Evolutionary conservation across 2,113 vertebrate genomes (phyloP).

Genomic region (Sterna hirundo): DNA sequence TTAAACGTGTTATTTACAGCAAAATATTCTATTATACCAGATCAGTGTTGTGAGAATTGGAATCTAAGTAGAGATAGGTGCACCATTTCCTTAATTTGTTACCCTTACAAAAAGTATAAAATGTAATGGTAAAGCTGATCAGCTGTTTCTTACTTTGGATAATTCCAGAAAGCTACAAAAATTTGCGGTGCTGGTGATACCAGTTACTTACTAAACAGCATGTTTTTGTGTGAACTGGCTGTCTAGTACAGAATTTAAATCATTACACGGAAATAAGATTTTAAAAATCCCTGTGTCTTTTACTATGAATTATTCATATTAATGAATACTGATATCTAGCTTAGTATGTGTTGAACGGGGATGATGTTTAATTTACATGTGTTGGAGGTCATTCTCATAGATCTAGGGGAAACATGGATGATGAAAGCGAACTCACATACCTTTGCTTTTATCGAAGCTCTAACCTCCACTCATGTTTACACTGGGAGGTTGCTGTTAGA

Average conservation of each 20-base stretch:
- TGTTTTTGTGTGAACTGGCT: constrained; percentile 28
- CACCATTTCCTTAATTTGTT: constrained; percentile 7
- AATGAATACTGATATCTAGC: neutral
- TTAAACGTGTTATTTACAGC: neutral
- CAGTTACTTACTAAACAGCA: neutral
- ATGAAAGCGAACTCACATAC: neutral
- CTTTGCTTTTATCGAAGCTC: neutral
- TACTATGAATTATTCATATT: neutral
- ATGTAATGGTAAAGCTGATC: constrained; percentile 32
- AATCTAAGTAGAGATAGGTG: neutral
- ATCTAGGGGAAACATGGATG: neutral
- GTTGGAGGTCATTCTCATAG: neutral
- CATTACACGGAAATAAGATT: constrained; percentile 7
- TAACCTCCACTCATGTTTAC: rapidly evolving
- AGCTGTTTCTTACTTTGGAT: constrained; percentile 38
- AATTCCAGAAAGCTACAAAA: constrained; percentile 40
- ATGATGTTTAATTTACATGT: neutral
- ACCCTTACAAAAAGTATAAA: neutral
- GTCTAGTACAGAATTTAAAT: constrained; percentile 28
- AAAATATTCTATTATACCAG: neutral
- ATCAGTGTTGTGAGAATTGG: neutral
- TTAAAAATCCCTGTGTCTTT: constrained; percentile 17
- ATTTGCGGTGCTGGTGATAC: neutral
- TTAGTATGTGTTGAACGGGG: neutral
- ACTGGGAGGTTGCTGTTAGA: neutral